These are phyloP conservation scores for Agrochola litura DNA, from an alignment of 2,888 invertebrate species.

Conservation along the genomic window DNA sequence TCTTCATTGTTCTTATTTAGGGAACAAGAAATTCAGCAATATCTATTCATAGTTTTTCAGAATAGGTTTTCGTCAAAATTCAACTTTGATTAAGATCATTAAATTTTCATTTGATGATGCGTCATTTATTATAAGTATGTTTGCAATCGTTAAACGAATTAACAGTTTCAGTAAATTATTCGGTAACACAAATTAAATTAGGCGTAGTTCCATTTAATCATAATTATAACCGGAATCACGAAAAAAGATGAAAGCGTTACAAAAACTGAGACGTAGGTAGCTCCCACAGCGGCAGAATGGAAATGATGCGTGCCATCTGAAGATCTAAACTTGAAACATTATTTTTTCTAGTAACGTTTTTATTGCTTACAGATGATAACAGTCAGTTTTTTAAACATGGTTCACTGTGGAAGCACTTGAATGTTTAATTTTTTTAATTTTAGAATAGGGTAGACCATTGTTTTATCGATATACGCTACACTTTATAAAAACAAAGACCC, in stretches of 20 bases:
- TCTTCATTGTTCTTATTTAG: background rate
- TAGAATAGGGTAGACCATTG: slow-evolving; percentile 11
- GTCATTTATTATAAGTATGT: slow-evolving; percentile 3
- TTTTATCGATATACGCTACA: background rate
- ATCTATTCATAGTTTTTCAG: background rate
- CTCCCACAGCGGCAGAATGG: slow-evolving; percentile 35
- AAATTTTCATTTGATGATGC: background rate
- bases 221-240: slow-evolving; percentile 40
- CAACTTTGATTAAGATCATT: background rate
- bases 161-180: slow-evolving; percentile 17
- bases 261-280: slow-evolving; percentile 19
- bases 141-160: slow-evolving; percentile 1
- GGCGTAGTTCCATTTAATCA: slow-evolving; percentile 43
- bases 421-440: background rate
- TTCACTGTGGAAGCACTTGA: slow-evolving; percentile 22
- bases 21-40: background rate
- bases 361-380: slow-evolving; percentile 29
- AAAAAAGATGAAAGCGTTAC: slow-evolving; percentile 59
- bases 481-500: slow-evolving; percentile 5
- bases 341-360: slow-evolving; percentile 49
- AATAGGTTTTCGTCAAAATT: background rate
- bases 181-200: slow-evolving; percentile 22
- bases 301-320: slow-evolving; percentile 58
- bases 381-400: background rate
- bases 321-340: slow-evolving; percentile 40